Percentiles rank a stretch among this genome's conserved stretches.
These are phyloP conservation scores for Anneissia japonica DNA, from an alignment of 35 echinoderm and acorn worm genomes.

Conservation along the genomic window DNA sequence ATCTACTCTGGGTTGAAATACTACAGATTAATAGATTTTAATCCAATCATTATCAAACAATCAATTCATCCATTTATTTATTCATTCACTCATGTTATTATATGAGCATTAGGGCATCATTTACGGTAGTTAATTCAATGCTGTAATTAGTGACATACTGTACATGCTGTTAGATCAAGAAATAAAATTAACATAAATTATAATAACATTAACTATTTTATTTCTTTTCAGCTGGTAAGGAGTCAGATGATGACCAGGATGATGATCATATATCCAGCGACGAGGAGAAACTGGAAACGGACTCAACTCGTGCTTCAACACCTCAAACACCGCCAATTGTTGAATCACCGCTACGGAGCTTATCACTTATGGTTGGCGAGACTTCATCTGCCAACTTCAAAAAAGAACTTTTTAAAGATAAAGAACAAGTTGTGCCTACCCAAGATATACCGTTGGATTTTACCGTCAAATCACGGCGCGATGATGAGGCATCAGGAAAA, in stretches of 20 bases:
- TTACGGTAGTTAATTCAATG: too few relatives aligned
- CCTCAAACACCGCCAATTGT: not conserved
- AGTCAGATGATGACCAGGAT: not conserved
- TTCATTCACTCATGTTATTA: too few relatives aligned
- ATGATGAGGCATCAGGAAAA: not conserved
- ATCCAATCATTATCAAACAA: too few relatives aligned
- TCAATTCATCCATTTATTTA: too few relatives aligned
- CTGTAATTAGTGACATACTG: too few relatives aligned
- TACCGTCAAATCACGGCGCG: not conserved
- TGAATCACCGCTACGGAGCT: not conserved
- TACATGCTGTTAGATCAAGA: too few relatives aligned
- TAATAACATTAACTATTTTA: too few relatives aligned
- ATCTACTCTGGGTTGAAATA: too few relatives aligned
- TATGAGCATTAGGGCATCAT: too few relatives aligned
- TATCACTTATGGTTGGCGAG: not conserved
- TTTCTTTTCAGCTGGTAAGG: not conserved
- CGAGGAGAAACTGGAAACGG: not conserved
- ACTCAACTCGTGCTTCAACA: not conserved
- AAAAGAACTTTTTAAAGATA: not conserved
- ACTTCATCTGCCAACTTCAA: not conserved
- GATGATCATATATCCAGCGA: not conserved
- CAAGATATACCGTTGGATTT: not conserved
- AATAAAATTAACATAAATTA: too few relatives aligned
- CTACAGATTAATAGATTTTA: too few relatives aligned
- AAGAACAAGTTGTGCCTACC: not conserved